phyloP scores from a whole-genome alignment of 2,797 vertebrate genomes.

The Acipenser ruthenus region DNA sequence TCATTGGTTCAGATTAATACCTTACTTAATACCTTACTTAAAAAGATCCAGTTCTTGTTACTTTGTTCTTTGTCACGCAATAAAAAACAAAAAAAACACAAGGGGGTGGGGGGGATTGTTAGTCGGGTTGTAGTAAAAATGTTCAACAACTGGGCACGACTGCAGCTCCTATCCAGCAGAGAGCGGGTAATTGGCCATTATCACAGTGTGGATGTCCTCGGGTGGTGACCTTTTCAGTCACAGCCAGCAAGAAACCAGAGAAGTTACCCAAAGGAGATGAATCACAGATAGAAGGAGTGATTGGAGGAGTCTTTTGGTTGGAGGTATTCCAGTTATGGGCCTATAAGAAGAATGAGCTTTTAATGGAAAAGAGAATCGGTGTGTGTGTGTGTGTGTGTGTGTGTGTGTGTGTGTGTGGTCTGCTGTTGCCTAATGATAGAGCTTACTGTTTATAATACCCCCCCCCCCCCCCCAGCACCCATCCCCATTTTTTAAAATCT shows the following conservation, averaged over 20 bases:
- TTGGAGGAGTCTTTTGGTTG: not conserved
- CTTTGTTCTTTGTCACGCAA: too few species aligned
- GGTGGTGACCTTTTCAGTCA: not conserved
- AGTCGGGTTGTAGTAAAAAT: not conserved
- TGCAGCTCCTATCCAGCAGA: not conserved
- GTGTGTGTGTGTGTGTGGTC: too few species aligned
- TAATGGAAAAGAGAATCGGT: too few species aligned
- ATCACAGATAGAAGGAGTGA: not conserved
- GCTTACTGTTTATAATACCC: too few species aligned
- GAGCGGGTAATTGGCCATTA: slow-evolving; percentile 5
- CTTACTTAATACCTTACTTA: not conserved
- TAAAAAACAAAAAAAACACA: not conserved
- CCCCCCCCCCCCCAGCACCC: too few species aligned
- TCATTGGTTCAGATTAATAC: too few species aligned
- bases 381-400: too few species aligned
- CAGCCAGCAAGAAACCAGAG: not conserved
- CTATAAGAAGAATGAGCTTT: too few species aligned
- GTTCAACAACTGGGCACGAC: not conserved
- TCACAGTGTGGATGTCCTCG: not conserved
- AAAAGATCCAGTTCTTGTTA: not conserved
- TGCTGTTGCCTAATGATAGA: too few species aligned
- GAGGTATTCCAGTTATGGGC: too few species aligned
- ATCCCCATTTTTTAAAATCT: too few species aligned
- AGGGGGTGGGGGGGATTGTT: not conserved
- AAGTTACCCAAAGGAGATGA: not conserved